Conservation (phyloP, 2,797 vertebrate species). For the Anableps anableps region DNA sequence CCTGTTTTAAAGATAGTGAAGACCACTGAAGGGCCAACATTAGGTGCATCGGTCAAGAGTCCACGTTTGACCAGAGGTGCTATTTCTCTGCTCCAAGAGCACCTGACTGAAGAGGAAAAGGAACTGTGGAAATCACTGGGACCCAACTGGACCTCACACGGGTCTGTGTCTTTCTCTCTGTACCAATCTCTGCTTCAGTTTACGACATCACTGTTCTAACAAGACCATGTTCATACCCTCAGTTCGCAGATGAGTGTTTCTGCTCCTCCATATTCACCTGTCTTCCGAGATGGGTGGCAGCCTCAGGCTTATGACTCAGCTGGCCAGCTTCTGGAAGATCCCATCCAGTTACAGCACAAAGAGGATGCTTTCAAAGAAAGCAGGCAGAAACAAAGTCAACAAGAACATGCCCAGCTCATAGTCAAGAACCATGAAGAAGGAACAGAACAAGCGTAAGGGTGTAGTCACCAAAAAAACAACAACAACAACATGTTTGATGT, state of each 20-base stretch:
- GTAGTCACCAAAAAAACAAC: not conserved
- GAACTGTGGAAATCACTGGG: constrained; percentile 86
- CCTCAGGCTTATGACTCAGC: constrained; percentile 67
- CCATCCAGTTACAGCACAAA: constrained; percentile 84
- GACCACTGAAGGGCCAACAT: constrained; percentile 79
- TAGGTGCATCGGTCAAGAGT: constrained; percentile 74
- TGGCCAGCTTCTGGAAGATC: constrained; percentile 80
- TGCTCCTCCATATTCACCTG: constrained; percentile 77
- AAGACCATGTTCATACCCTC: not conserved
- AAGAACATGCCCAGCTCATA: constrained; percentile 3
- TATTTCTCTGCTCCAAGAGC: constrained; percentile 78
- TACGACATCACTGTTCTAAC: constrained; percentile 4
- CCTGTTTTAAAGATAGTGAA: constrained; percentile 80
- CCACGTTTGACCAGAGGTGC: constrained; percentile 87
- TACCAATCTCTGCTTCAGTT: not conserved
- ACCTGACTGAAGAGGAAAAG: constrained; percentile 77
- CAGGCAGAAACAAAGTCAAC: constrained; percentile 21
- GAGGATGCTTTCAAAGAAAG: constrained; percentile 76
- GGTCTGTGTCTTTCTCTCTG: constrained; percentile 51
- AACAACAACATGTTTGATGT: no score
- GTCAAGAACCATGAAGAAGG: not conserved
- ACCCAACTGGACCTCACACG: constrained; percentile 80
- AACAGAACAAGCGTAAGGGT: constrained; percentile 51
- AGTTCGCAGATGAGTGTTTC: constrained; percentile 71
- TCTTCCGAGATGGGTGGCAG: constrained; percentile 87